Base-by-base conservation (phyloP, 2,113 vertebrate genomes). In the Myotis davidii region DNA sequence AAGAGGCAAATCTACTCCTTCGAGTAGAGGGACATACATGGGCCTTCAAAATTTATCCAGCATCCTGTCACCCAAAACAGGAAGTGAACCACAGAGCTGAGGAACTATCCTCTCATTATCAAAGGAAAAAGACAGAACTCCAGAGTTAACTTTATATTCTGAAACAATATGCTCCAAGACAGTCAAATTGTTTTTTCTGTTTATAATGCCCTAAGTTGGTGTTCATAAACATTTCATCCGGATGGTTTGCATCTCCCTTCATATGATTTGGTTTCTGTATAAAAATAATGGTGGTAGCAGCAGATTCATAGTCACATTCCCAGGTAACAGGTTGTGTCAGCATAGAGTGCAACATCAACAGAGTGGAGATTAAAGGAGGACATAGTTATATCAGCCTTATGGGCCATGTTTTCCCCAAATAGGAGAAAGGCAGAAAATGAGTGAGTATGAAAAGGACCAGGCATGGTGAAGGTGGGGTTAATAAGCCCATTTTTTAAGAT, bases 61-160 rank as follows among this genome's bases (percentile, higher is more conserved):
- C 89, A 92, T 97, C 95, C 82, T 94, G 96, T 95, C 97, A 94
- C 91, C 97, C 96, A 27, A 97, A 93, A 96, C 94, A 98, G 98
- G 98, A 98, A 98, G 96, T 96, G 88, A 93, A 37, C 90, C 97
- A 85, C 67, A 74, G n/a, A 91, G 42, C 94, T 88, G 50, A 81
- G 93, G 90, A 97, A 97, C 90, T 97, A 92, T 77, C 91, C 96
- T 92, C 94, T 97, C 96, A 87, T 91, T 82, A 90, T 65, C 90
- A 92, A 92, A 91, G 89, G 87, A 52, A 94, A 93, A 96, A 97
- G 97, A 86, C 97, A 86, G 96, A 97, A 88, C 94, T 96, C 81
- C 14, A 0, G 3, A 6, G 73, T 59, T 52, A 64, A 90, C 23
- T 72, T 91, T 88, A 95, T 94, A 88, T 96, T 98, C 95, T 88